phyloP scores from a whole-genome alignment of 2,888 invertebrate genomes.

The Pandemis corylana region DNA sequence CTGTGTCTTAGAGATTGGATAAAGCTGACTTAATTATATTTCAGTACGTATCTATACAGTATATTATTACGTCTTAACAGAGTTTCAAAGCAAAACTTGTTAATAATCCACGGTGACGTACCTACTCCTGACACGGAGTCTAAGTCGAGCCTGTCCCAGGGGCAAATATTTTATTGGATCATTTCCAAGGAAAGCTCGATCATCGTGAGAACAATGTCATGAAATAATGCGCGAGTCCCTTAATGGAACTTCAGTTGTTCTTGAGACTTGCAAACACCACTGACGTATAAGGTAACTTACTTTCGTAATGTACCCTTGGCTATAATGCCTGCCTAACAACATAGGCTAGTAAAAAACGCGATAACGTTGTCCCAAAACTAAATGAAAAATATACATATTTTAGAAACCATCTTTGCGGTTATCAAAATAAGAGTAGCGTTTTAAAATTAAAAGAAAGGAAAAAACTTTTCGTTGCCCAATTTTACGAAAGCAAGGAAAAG shows the following conservation, averaged over 20 bases:
- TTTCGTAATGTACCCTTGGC: background rate
- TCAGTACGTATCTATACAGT: too few species aligned
- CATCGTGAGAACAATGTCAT: constrained; percentile 57
- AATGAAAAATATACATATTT: too few species aligned
- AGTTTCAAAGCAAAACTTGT: background rate
- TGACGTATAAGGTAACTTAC: background rate
- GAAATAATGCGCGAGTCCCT: constrained; percentile 52
- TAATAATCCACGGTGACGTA: background rate
- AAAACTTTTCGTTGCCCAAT: background rate
- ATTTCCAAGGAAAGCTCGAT: constrained; percentile 71
- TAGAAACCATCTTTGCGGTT: too few species aligned
- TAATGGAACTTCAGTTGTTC: constrained; percentile 56
- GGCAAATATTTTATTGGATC: constrained; percentile 66
- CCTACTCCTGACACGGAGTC: background rate
- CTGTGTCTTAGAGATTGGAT: too few species aligned
- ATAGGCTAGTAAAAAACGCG: too few species aligned
- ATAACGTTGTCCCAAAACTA: too few species aligned
- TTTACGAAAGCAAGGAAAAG: background rate
- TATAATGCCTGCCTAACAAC: background rate
- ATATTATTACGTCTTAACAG: background rate
- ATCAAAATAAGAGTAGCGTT: background rate
- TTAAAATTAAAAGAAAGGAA: background rate
- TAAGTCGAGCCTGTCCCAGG: constrained; percentile 46
- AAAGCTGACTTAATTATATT: too few species aligned
- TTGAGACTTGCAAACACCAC: constrained; percentile 27